Percentiles rank a stretch among this genome's conserved stretches.
Conservation (phyloP, 2,888 invertebrate genomes). For the Xestia ashworthii region DNA sequence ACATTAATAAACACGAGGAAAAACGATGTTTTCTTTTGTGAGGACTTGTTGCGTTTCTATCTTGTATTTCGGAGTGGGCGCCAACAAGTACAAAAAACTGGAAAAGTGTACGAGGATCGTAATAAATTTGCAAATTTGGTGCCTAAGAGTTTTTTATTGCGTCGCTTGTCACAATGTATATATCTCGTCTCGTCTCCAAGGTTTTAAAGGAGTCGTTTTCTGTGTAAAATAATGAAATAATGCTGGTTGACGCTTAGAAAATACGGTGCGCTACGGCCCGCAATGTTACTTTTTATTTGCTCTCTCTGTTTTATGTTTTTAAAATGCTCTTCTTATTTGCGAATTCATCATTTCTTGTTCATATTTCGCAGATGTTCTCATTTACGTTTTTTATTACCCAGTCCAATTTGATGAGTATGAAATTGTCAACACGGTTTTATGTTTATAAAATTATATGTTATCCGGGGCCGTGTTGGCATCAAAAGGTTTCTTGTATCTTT, state of each 20-base stretch:
- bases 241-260: slow-evolving; percentile 41
- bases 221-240: slow-evolving; percentile 46
- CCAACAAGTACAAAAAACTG: slow-evolving; percentile 40
- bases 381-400: slow-evolving; percentile 27
- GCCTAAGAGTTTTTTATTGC: slow-evolving; percentile 51
- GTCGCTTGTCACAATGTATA: slow-evolving; percentile 53
- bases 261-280: slow-evolving; percentile 24
- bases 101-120: slow-evolving; percentile 38
- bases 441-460: slow-evolving; percentile 31
- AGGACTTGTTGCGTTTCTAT: slow-evolving; percentile 81
- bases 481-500: neutral
- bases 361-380: slow-evolving; percentile 28
- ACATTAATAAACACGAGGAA: slow-evolving; percentile 75
- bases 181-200: slow-evolving; percentile 52
- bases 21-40: slow-evolving; percentile 73
- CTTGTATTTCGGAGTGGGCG: slow-evolving; percentile 66
- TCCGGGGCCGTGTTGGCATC: neutral
- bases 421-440: slow-evolving; percentile 31
- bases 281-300: slow-evolving; percentile 36
- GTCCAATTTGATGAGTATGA: slow-evolving; percentile 21
- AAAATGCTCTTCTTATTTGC: slow-evolving; percentile 18
- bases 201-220: slow-evolving; percentile 53
- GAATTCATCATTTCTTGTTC: slow-evolving; percentile 31
- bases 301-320: slow-evolving; percentile 22
- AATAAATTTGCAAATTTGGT: slow-evolving; percentile 60